phyloP scores from a whole-genome alignment of 2,797 vertebrate genomes.

The Danionella dracula region DNA sequence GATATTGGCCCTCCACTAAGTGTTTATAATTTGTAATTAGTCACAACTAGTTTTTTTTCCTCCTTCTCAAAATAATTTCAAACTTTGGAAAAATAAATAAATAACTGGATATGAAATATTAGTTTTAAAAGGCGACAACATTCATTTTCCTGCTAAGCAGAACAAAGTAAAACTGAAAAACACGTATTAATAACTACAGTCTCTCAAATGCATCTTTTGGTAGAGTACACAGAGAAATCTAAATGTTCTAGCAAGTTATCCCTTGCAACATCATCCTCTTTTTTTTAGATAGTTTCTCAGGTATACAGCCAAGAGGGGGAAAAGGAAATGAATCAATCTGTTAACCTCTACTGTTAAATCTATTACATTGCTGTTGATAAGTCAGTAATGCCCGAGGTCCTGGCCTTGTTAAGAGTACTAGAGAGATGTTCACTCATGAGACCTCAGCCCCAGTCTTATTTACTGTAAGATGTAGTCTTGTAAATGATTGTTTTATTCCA shows the following conservation, averaged over 20 bases:
- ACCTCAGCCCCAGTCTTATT: constrained; percentile 9
- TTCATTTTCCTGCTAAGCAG: neutral
- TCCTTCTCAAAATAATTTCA: too few relatives aligned
- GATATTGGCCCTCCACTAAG: too few relatives aligned
- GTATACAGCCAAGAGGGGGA: constrained; percentile 9
- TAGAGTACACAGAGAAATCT: constrained; percentile 5
- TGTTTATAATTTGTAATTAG: too few relatives aligned
- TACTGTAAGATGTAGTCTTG: constrained; percentile 4
- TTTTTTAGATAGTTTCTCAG: constrained; percentile 25
- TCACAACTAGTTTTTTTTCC: too few relatives aligned
- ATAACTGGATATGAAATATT: too few relatives aligned
- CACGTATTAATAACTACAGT: neutral
- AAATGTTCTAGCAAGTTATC: neutral
- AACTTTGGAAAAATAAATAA: too few relatives aligned
- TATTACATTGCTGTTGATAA: constrained; percentile 15
- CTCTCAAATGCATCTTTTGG: constrained; percentile 6
- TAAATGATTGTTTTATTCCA: constrained; percentile 24
- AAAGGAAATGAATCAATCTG: constrained; percentile 29
- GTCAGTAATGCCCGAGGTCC: constrained; percentile 24
- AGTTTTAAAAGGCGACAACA: too few relatives aligned
- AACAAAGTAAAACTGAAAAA: neutral
- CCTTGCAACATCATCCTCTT: neutral
- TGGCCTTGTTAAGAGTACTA: neutral
- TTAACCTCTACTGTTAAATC: neutral
- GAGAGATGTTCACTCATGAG: constrained; percentile 1